Percentiles rank a stretch among this genome's conserved stretches.
Evolutionary conservation across 2,797 vertebrate species (phyloP).

Genomic region (Danio albolineatus): DNA sequence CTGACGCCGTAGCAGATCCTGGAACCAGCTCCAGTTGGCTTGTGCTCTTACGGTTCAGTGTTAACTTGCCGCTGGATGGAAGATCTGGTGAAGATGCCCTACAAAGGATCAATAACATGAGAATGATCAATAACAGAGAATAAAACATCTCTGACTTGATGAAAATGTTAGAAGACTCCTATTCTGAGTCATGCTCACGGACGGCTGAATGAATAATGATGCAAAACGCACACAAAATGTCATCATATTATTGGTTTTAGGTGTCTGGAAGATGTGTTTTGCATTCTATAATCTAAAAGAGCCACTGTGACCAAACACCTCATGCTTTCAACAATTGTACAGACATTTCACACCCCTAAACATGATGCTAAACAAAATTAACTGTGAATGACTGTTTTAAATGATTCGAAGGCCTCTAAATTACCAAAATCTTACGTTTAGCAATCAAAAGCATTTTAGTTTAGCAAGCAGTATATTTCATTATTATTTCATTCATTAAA

Average conservation of each 20-base stretch:
- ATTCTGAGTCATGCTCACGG: background rate
- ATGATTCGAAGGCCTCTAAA: background rate
- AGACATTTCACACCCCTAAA: no score
- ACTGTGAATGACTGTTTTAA: no score
- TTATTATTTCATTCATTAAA: background rate
- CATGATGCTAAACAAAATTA: no score
- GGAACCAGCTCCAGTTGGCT: constrained; percentile 91
- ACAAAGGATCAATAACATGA: constrained; percentile 24
- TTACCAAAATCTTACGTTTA: background rate
- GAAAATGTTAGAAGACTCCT: background rate
- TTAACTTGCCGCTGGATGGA: constrained; percentile 87
- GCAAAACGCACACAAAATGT: no score
- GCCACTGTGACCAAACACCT: no score
- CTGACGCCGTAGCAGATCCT: constrained; percentile 80
- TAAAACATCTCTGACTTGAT: background rate
- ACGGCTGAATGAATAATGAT: no score
- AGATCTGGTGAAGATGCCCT: constrained; percentile 96
- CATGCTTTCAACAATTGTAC: no score
- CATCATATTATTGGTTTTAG: no score
- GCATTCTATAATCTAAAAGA: no score
- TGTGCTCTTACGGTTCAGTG: constrained; percentile 92
- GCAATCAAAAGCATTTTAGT: no score
- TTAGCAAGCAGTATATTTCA: background rate
- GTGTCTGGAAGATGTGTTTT: no score
- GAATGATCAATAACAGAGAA: background rate